Base-by-base conservation (phyloP, 2,797 vertebrate species). In the Cryptoprocta ferox region DNA sequence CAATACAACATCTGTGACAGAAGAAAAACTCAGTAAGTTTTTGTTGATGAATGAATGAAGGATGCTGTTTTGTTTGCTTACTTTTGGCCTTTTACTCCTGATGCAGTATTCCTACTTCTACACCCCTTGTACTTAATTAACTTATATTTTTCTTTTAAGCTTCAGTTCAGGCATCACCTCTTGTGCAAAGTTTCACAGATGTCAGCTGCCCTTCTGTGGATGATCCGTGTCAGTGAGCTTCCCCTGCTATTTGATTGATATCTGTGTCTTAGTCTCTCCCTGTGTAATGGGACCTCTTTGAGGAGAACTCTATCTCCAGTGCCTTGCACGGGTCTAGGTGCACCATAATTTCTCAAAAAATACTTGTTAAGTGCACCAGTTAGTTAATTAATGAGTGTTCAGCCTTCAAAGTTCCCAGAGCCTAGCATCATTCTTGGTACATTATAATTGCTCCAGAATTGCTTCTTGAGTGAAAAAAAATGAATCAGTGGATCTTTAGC, bases 391-490 rank as follows among this genome's bases (percentile, higher is more conserved):
- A 68, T 68, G 32, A 59, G 11, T 32, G 14, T n/a, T 66, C 45
- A 32, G 19, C 6, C 53, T 81, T 79, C 53, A 56, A 35, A 65
- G 24, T 21, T 10, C 75, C 45, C 15, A 30, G 42, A 73, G 45
- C n/a, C 32, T 59, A 30, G 63, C 8, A 30, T 83, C 35, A 1
- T 86, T 93, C 82, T 80, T 73, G n/a, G 35, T 81, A 61, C 15
- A 53, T 53, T 39, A 13, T n/a, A 63, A 6, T 11, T 73, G 42
- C 42, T 65, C 28, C 42, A 63, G 42, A 65, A 42, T 63, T 80
- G 76, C 24, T 75, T 92, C 45, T 75, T 75, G 37, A 95, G 81
- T 75, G 48, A 53, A 87, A 81, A 95, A 50, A 63, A 73, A 80
- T 15, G 68, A 71, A 39, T 81, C 28, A 19, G 6, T 71, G 42